These are phyloP conservation scores for Ennomos erosarius DNA, from an alignment of 2,888 invertebrate species.

Conservation along the genomic window DNA sequence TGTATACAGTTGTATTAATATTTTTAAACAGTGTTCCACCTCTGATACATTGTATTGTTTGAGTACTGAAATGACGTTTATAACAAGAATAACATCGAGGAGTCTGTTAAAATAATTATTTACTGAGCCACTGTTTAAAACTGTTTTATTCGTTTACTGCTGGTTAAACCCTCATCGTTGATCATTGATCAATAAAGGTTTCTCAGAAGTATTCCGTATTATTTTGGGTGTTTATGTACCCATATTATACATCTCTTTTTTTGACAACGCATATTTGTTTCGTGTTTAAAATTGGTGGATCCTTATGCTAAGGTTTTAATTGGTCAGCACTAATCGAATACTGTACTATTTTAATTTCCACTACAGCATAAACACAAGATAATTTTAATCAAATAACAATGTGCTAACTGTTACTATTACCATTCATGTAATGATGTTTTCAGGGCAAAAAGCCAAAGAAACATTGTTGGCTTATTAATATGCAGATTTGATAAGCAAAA, in stretches of 20 bases:
- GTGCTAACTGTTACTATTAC: conserved; percentile 51
- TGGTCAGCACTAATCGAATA: conserved; percentile 36
- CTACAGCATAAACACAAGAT: conserved; percentile 20
- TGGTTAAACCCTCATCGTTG: too few species aligned
- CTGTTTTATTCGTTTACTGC: too few species aligned
- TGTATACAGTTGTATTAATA: conserved; percentile 18
- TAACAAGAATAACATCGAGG: too few species aligned
- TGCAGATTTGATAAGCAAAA: conserved; percentile 48
- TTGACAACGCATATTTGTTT: too few species aligned
- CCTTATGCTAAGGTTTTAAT: neutral
- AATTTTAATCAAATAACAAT: conserved; percentile 45
- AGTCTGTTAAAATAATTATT: too few species aligned
- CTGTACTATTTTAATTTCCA: conserved; percentile 19
- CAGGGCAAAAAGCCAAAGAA: conserved; percentile 47
- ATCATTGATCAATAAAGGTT: too few species aligned
- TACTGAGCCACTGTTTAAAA: too few species aligned
- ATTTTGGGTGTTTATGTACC: too few species aligned
- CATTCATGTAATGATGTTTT: conserved; percentile 50
- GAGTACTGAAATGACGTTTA: too few species aligned
- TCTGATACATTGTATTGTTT: too few species aligned
- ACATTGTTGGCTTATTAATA: conserved; percentile 50
- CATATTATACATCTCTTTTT: too few species aligned
- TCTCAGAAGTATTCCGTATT: too few species aligned
- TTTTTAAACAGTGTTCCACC: conserved; percentile 7
- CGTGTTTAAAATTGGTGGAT: neutral